Evolutionary conservation across 1,140 invertebrate species (phyloP).

Genomic region (Vanessa atalanta): DNA sequence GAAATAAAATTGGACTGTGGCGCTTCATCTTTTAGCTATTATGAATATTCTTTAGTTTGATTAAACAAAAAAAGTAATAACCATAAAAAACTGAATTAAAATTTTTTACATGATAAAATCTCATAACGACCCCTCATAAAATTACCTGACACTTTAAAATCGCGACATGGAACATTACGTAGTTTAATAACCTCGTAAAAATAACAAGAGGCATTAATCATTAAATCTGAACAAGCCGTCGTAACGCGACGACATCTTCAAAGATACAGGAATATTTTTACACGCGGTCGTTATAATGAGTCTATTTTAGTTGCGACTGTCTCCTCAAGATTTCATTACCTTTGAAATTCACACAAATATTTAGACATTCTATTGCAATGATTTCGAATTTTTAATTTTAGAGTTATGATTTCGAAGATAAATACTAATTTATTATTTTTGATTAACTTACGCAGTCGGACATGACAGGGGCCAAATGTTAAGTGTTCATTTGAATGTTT

Average conservation of each 20-base stretch:
- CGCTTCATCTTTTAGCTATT: neutral
- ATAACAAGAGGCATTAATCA: conserved; percentile 43
- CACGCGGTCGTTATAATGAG: conserved; percentile 53
- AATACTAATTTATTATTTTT: conserved; percentile 19
- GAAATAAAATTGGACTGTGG: too few relatives aligned
- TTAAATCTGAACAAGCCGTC: conserved; percentile 39
- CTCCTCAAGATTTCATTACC: conserved; percentile 39
- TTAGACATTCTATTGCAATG: conserved; percentile 26
- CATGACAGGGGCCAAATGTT: conserved; percentile 23
- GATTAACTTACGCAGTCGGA: conserved; percentile 19
- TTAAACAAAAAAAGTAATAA: neutral
- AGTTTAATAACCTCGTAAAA: conserved; percentile 42
- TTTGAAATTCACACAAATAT: conserved; percentile 33
- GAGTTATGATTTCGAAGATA: conserved; percentile 6
- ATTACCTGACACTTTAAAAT: conserved; percentile 18
- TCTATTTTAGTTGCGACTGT: conserved; percentile 57
- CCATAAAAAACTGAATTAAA: neutral
- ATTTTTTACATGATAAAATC: conserved; percentile 1
- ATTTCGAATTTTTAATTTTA: conserved; percentile 13
- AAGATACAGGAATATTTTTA: conserved; percentile 70
- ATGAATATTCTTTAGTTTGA: neutral
- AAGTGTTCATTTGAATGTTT: neutral
- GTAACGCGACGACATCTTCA: conserved; percentile 51
- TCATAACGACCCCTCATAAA: conserved; percentile 10
- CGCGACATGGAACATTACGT: conserved; percentile 14